Percentiles rank a stretch among this genome's conserved stretches.
Conservation (phyloP, 1,140 invertebrate genomes). For the Drosophila biarmipes region DNA sequence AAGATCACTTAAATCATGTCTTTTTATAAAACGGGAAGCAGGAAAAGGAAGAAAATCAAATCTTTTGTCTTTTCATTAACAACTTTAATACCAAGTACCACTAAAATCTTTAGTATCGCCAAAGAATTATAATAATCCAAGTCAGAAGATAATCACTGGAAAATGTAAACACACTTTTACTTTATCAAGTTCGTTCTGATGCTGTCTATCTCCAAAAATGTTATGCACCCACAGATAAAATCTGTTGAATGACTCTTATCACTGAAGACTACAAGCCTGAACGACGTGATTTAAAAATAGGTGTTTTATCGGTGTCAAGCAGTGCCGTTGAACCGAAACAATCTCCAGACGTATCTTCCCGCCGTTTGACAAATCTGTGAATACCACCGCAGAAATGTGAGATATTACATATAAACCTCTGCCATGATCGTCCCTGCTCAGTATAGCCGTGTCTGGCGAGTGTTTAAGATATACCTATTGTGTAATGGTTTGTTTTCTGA, state of each 20-base stretch:
- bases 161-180: neutral
- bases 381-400: too few relatives aligned
- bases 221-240: neutral
- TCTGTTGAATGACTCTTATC: constrained; percentile 1
- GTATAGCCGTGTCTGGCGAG: neutral
- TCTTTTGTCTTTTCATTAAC: too few relatives aligned
- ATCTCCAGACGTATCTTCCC: neutral
- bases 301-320: neutral
- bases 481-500: constrained; percentile 17
- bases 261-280: neutral
- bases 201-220: neutral
- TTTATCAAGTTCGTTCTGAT: neutral
- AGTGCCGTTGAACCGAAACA: neutral
- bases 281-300: neutral
- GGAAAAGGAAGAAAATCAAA: too few relatives aligned
- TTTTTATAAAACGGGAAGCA: neutral
- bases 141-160: neutral
- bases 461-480: neutral
- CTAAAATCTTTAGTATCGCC: too few relatives aligned
- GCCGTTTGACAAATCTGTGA: neutral
- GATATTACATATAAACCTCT: neutral
- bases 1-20: neutral
- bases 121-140: neutral
- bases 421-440: neutral
- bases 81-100: too few relatives aligned